Conservation (phyloP, 2,113 vertebrate species). For the Solenodon paradoxus region DNA sequence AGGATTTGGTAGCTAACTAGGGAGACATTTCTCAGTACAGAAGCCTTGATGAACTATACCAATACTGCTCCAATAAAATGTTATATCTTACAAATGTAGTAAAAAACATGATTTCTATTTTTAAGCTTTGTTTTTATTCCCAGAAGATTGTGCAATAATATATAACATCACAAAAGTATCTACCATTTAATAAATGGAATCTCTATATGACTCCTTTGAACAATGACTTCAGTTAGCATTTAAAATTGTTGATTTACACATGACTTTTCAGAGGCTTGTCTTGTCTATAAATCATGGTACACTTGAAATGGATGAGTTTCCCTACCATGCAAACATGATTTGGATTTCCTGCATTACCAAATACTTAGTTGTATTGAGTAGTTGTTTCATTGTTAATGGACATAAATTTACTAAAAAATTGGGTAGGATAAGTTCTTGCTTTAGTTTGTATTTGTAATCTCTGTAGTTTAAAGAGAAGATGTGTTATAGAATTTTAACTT, state of each 20-base stretch:
- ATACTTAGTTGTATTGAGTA: neutral
- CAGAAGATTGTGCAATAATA: neutral
- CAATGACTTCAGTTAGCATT: neutral
- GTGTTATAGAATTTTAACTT: neutral
- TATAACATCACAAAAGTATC: neutral
- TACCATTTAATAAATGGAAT: neutral
- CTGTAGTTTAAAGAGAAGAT: neutral
- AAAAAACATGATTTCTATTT: neutral
- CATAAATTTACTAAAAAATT: neutral
- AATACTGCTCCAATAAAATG: neutral
- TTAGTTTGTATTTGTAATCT: neutral
- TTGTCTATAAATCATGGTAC: neutral
- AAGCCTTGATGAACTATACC: neutral
- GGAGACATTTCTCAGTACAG: neutral
- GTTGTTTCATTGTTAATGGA: neutral
- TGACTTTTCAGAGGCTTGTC: neutral
- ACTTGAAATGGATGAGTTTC: neutral
- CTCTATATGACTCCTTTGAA: conserved; percentile 15
- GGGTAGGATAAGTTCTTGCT: neutral
- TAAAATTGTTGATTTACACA: neutral
- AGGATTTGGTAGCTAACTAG: neutral
- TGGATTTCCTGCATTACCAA: neutral
- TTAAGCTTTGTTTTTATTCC: neutral
- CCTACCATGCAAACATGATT: neutral
- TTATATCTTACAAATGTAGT: neutral